phyloP scores from a whole-genome alignment of 2,113 vertebrate species.

The Ciconia boyciana region DNA sequence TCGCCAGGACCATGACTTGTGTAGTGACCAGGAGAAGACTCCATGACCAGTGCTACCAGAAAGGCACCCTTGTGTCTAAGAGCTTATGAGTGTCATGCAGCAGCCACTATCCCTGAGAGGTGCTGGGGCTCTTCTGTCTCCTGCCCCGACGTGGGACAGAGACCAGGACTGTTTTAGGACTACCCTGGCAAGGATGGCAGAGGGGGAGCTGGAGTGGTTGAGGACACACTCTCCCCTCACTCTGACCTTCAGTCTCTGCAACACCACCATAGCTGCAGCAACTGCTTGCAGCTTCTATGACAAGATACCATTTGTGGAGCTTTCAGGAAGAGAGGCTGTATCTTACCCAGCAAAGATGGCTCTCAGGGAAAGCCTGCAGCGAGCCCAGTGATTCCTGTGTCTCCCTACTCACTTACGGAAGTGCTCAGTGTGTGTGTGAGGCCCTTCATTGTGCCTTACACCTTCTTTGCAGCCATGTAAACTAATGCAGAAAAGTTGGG shows the following conservation, averaged over 20 bases:
- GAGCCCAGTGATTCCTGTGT: not conserved
- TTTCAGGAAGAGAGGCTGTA: not conserved
- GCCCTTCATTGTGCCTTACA: not conserved
- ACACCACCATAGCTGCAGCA: not conserved
- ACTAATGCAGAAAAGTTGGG: not conserved
- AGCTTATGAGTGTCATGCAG: not conserved
- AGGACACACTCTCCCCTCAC: not conserved
- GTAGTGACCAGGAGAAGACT: not conserved
- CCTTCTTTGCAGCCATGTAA: not conserved
- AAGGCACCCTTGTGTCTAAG: not conserved
- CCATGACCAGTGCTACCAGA: not conserved
- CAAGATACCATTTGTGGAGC: not conserved
- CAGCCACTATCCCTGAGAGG: not conserved
- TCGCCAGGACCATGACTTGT: not conserved
- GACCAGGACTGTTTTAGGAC: not conserved
- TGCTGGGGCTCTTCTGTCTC: not conserved
- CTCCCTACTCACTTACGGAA: not conserved
- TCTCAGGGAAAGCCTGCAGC: not conserved
- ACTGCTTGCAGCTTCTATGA: not conserved
- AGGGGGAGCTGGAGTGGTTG: not conserved
- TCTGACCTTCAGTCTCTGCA: not conserved
- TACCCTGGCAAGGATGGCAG: accelerated
- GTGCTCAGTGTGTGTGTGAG: not conserved
- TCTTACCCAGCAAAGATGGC: not conserved
- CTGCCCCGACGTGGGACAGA: not conserved